Evolutionary conservation across 2,797 vertebrate species (phyloP).

Genomic region (Urosaurus nigricauda): DNA sequence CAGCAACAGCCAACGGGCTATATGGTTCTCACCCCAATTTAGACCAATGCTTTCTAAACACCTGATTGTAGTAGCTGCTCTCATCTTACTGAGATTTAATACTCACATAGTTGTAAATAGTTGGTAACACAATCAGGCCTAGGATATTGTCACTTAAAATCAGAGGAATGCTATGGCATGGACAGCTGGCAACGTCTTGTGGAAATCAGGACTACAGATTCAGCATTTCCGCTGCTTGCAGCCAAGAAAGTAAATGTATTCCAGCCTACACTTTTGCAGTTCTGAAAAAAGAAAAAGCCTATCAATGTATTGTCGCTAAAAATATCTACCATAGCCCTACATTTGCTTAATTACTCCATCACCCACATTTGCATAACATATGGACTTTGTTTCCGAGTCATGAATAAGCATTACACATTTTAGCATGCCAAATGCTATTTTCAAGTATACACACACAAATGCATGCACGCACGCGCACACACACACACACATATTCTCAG

Average conservation of each 20-base stretch:
- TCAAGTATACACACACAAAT: constrained; percentile 37
- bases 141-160: not conserved
- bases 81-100: too few species aligned
- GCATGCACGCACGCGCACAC: too few species aligned
- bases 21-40: too few species aligned
- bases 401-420: constrained; percentile 34
- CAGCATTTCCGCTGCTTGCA: not conserved
- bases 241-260: not conserved
- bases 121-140: too few species aligned
- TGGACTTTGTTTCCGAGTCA: constrained; percentile 49
- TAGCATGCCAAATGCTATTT: constrained; percentile 52
- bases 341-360: constrained; percentile 16
- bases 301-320: not conserved
- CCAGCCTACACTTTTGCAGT: not conserved
- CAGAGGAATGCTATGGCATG: not conserved
- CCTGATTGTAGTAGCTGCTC: too few species aligned
- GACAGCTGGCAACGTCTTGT: not conserved
- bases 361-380: constrained; percentile 5
- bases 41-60: too few species aligned
- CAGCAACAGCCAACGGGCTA: too few species aligned
- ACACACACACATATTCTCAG: too few species aligned
- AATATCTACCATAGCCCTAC: constrained; percentile 13
- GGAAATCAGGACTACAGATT: not conserved
- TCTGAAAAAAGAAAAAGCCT: not conserved
- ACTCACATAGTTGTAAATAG: too few species aligned